These are phyloP conservation scores for Rhodinocichla rosea DNA, from an alignment of 2,113 vertebrate species.

Conservation along the genomic window DNA sequence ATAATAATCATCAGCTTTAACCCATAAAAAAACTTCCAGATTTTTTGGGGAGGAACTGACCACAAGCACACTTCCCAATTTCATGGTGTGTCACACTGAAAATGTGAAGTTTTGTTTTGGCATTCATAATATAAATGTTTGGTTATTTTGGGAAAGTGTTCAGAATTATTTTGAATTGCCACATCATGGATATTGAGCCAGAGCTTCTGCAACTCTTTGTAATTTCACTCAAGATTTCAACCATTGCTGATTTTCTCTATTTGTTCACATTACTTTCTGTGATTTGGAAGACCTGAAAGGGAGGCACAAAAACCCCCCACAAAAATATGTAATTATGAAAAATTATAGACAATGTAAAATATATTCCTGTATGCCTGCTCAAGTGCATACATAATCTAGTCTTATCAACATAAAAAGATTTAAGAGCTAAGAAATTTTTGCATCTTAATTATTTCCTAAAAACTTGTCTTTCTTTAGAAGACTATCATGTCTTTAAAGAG, in stretches of 20 bases:
- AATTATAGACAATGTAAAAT: neutral
- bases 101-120: neutral
- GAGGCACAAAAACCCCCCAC: neutral
- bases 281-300: neutral
- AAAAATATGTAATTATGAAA: neutral
- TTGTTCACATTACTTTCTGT: neutral
- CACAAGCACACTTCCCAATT: neutral
- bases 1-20: neutral
- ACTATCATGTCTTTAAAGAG: neutral
- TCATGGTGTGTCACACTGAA: neutral
- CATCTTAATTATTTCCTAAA: neutral
- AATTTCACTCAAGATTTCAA: neutral
- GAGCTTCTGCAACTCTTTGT: neutral
- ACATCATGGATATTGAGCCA: neutral
- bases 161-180: neutral
- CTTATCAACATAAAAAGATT: neutral
- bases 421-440: neutral
- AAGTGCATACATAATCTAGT: neutral
- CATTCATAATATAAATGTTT: neutral
- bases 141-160: neutral
- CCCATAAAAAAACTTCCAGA: neutral
- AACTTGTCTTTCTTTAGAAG: neutral
- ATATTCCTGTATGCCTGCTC: neutral
- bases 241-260: neutral
- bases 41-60: neutral